phyloP scores from a whole-genome alignment of 92 coral and sea anemone species.

The Parazoanthus swiftii region DNA sequence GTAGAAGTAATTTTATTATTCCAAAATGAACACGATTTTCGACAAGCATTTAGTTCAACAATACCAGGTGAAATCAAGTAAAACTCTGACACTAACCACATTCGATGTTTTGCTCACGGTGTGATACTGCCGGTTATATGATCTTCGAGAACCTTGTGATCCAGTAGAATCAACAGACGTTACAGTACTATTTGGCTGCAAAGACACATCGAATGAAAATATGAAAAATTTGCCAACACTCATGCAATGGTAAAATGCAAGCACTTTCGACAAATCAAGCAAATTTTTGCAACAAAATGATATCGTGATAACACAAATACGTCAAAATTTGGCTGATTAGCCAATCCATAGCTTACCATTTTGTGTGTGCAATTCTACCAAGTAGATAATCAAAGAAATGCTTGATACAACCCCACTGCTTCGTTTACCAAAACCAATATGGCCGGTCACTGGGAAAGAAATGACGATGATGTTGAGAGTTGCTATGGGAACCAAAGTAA shows the following conservation, averaged over 20 bases:
- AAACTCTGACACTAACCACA: slow-evolving; percentile 70
- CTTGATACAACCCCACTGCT: not conserved
- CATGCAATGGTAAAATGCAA: not conserved
- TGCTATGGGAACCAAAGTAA: slow-evolving; percentile 29
- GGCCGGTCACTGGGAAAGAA: slow-evolving; percentile 32
- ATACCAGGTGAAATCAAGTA: not conserved
- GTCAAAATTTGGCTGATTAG: not conserved
- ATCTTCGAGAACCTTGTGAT: slow-evolving; percentile 87
- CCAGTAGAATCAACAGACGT: slow-evolving; percentile 91
- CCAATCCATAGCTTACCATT: slow-evolving; percentile 14
- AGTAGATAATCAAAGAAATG: not conserved
- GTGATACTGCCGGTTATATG: slow-evolving; percentile 89
- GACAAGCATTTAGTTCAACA: no score
- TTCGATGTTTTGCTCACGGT: slow-evolving; percentile 94
- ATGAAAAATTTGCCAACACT: not conserved
- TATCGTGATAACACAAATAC: not conserved
- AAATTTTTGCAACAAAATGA: not conserved
- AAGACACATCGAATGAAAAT: slow-evolving; percentile 18
- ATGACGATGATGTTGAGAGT: slow-evolving; percentile 12
- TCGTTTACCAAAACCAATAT: slow-evolving; percentile 14
- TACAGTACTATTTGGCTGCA: slow-evolving; percentile 88
- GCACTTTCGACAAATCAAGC: not conserved
- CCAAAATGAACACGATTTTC: not conserved
- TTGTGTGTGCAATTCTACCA: not conserved
- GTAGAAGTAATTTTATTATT: not conserved